Conservation (phyloP, 2,113 vertebrate species). For the Excalfactoria chinensis region DNA sequence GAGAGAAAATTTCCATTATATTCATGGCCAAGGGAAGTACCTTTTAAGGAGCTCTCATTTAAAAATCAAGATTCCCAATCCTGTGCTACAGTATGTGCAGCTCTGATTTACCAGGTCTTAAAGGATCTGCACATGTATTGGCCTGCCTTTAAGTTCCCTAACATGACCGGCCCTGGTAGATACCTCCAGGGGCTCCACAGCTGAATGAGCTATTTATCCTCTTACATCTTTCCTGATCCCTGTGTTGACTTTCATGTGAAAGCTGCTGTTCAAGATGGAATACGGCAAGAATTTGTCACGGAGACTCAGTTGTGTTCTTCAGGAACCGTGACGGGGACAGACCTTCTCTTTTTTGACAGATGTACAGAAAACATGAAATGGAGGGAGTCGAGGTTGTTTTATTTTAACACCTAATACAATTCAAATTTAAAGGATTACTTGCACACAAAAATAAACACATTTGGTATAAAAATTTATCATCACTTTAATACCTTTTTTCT, state of each 20-base stretch:
- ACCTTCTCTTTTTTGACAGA: constrained; percentile 31
- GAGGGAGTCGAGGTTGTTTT: constrained; percentile 73
- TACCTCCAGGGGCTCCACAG: background rate
- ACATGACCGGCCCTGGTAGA: no score
- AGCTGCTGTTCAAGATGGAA: background rate
- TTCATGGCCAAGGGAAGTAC: background rate
- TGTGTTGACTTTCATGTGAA: background rate
- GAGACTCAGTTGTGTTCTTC: background rate
- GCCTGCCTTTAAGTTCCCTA: background rate
- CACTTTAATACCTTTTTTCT: constrained; percentile 81
- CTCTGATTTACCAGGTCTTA: background rate
- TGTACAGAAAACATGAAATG: constrained; percentile 66
- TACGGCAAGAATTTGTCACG: accelerated
- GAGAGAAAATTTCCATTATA: background rate
- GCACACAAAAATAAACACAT: constrained; percentile 89
- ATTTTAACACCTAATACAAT: constrained; percentile 87
- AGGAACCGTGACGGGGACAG: background rate
- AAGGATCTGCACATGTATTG: background rate
- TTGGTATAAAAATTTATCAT: constrained; percentile 89
- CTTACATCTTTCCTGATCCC: background rate
- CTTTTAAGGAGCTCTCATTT: background rate
- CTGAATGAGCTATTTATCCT: background rate
- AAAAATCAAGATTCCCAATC: background rate
- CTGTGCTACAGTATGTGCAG: background rate
- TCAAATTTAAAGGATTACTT: constrained; percentile 86